Conservation (phyloP, 2,888 invertebrate species). For the Electrophaes corylata region DNA sequence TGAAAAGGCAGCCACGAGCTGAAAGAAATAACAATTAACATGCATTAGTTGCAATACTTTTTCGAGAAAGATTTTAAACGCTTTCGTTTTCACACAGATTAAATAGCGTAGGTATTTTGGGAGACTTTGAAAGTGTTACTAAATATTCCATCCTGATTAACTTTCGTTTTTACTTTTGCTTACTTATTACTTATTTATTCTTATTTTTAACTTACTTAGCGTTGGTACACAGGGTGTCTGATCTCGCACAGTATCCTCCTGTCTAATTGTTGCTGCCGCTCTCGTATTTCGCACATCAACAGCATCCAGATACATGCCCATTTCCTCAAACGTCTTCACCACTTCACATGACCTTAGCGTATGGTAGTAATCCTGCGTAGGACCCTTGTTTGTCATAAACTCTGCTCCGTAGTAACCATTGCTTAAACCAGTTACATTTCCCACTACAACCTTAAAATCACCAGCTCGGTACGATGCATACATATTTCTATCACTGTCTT, state of each 20-base stretch:
- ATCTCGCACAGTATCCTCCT: constrained; percentile 63
- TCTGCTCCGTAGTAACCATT: constrained; percentile 71
- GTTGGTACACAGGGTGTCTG: constrained; percentile 65
- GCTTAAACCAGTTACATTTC: constrained; percentile 73
- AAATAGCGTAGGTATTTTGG: no score
- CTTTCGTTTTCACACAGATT: no score
- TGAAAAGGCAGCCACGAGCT: constrained; percentile 89
- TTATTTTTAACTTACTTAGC: constrained; percentile 60
- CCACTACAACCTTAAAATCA: constrained; percentile 86
- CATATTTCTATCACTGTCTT: constrained; percentile 77
- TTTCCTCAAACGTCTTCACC: constrained; percentile 58
- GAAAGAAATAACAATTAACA: constrained; percentile 43
- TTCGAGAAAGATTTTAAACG: no score
- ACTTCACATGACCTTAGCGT: constrained; percentile 59
- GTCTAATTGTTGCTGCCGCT: constrained; percentile 58
- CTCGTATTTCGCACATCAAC: constrained; percentile 58
- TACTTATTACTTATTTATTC: no score
- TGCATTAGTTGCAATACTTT: neutral
- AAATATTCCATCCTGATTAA: no score
- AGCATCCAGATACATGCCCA: constrained; percentile 59
- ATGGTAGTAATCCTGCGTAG: constrained; percentile 64
- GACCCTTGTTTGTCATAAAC: constrained; percentile 56
- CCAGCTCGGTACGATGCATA: constrained; percentile 85
- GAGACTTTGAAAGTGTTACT: no score
- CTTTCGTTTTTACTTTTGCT: no score